Conservation (phyloP, 2,888 invertebrate species). For the Endomychus coccineus region DNA sequence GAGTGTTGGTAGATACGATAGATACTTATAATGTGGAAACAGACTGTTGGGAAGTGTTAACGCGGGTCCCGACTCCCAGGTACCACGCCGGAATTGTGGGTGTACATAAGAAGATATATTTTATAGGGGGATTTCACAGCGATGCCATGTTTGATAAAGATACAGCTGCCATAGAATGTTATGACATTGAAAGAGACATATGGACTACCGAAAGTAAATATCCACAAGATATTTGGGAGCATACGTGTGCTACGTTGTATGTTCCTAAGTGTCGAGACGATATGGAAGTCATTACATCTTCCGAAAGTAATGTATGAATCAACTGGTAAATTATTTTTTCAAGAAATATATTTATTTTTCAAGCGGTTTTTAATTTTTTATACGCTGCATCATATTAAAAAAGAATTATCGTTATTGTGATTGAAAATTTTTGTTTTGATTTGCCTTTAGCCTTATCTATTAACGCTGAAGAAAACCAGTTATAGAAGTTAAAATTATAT, state of each 20-base stretch:
- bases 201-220: constrained; percentile 59
- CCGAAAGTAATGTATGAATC: too few species aligned
- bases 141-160: constrained; percentile 61
- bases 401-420: too few species aligned
- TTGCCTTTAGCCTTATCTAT: too few species aligned
- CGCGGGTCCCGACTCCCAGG: constrained; percentile 56
- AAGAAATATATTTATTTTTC: too few species aligned
- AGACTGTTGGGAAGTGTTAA: constrained; percentile 54
- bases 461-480: too few species aligned
- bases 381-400: too few species aligned
- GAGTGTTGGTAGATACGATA: constrained; percentile 49
- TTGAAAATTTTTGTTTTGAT: too few species aligned
- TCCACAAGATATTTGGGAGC: constrained; percentile 65
- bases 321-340: too few species aligned
- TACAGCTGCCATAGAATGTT: constrained; percentile 59
- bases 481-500: too few species aligned
- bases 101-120: constrained; percentile 54
- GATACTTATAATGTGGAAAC: constrained; percentile 55
- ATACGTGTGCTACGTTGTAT: constrained; percentile 58
- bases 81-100: constrained; percentile 62
- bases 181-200: constrained; percentile 51
- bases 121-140: constrained; percentile 62
- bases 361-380: too few species aligned
- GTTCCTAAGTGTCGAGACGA: constrained; percentile 49
- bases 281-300: too few species aligned